Evolutionary conservation across 1,140 invertebrate genomes (phyloP), one percentile per base, ranked within the genome.

Genomic region (Phymastichus coffea): DNA sequence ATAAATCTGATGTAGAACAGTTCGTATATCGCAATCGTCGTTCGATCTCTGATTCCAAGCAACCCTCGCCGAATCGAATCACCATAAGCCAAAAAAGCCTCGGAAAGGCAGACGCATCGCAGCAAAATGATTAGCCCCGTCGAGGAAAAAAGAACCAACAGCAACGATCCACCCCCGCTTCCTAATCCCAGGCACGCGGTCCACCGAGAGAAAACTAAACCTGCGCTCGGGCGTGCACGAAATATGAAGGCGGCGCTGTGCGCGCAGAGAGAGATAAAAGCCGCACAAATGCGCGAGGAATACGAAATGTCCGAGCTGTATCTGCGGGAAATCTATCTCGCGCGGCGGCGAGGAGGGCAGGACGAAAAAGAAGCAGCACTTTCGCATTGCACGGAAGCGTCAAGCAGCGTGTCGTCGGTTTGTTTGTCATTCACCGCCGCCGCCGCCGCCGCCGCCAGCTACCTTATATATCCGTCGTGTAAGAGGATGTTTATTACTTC

Each of bases 221-320:
- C n/a, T n/a, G n/a, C n/a, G 67, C 68, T 66, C 64, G 63, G 62
- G 63, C 66, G 66, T 67, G 67, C 65, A 66, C 71, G 64, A 75
- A 78, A 76, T 78, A 78, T 76, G 74, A 77, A 80, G 73, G 63
- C 61, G 61, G 65, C 63, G n/a, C n/a, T n/a, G n/a, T n/a, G n/a
- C n/a, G n/a, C n/a, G n/a, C n/a, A n/a, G n/a, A 71, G 74, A 71
- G 71, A 79, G 76, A 80, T 78, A 78, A 80, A 74, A 73, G 71
- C 70, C 37, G n/a, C n/a, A n/a, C n/a, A 51, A 74, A 76, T 77
- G 76, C 72, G 68, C 70, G 66, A 76, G 70, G 78, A 78, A 80
- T 80, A 80, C 76, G 69, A 78, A 78, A 78, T 79, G 64, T 49
- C 63, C 58, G 48, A 41, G 4, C 28, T 40, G 55, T 57, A 66